These are phyloP conservation scores for Pangasius djambal DNA, from an alignment of 2,797 vertebrate species.

Conservation along the genomic window DNA sequence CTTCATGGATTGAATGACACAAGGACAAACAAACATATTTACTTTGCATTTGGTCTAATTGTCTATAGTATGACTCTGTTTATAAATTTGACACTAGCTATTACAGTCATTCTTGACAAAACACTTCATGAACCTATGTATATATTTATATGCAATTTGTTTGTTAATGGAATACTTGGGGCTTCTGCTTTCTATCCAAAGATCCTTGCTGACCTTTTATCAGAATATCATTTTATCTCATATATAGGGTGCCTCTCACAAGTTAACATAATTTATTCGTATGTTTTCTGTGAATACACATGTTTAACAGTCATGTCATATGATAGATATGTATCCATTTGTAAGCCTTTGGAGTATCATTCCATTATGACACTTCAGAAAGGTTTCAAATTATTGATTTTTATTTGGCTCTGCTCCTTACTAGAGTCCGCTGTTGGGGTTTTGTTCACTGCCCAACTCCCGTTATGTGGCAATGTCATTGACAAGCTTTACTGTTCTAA, in stretches of 20 bases:
- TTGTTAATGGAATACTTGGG: conserved; percentile 51
- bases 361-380: conserved; percentile 59
- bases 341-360: conserved; percentile 69
- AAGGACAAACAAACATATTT: conserved; percentile 53
- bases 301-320: conserved; percentile 45
- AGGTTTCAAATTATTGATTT: conserved; percentile 60
- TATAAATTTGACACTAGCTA: conserved; percentile 66
- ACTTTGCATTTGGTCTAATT: conserved; percentile 61
- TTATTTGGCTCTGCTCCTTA: conserved; percentile 64
- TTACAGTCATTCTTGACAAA: conserved; percentile 51
- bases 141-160: conserved; percentile 48
- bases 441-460: conserved; percentile 53
- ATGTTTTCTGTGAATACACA: conserved; percentile 62
- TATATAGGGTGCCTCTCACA: conserved; percentile 66
- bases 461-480: conserved; percentile 60
- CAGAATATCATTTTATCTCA: conserved; percentile 41
- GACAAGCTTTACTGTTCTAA: conserved; percentile 69
- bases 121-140: conserved; percentile 56
- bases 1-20: conserved; percentile 68
- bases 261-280: conserved; percentile 43
- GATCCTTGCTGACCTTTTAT: conserved; percentile 45
- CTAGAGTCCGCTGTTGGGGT: conserved; percentile 41
- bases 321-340: conserved; percentile 71
- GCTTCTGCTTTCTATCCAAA: conserved; percentile 55
- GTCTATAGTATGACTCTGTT: conserved; percentile 66